Conservation (phyloP, 2,797 vertebrate genomes). For the Lepus townsendii region DNA sequence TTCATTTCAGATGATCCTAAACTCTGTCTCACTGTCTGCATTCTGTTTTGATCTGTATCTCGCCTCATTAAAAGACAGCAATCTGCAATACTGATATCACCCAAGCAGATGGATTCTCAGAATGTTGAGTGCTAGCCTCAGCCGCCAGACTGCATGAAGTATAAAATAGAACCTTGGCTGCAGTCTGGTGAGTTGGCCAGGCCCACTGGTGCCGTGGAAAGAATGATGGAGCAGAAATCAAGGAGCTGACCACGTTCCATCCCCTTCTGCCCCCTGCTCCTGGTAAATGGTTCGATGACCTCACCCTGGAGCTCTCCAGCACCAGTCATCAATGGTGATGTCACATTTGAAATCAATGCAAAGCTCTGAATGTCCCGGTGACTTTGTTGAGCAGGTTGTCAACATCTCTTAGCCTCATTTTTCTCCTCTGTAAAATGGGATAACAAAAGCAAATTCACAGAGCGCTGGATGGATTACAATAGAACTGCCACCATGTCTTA, state of each 20-base stretch:
- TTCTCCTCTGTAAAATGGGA: background rate
- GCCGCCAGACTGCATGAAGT: rapidly evolving
- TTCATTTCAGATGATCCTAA: rapidly evolving
- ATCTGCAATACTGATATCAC: rapidly evolving
- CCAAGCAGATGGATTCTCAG: background rate
- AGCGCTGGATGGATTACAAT: background rate
- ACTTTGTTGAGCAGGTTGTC: too few species aligned
- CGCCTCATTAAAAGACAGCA: background rate
- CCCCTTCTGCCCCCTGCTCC: background rate
- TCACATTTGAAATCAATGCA: rapidly evolving
- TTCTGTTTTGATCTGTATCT: background rate
- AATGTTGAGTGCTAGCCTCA: rapidly evolving
- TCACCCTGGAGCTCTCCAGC: background rate
- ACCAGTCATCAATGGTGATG: background rate
- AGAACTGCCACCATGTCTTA: background rate
- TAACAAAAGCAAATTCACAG: too few species aligned
- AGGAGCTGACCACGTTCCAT: background rate
- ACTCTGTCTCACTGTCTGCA: rapidly evolving
- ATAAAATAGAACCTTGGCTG: rapidly evolving
- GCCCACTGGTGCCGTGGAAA: rapidly evolving
- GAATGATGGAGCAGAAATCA: background rate
- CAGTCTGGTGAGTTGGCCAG: rapidly evolving
- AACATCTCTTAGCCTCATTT: rapidly evolving
- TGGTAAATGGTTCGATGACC: rapidly evolving
- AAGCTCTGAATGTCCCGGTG: background rate